These are phyloP conservation scores for Centropus unirufus DNA, from an alignment of 2,113 vertebrate species.

Conservation along the genomic window DNA sequence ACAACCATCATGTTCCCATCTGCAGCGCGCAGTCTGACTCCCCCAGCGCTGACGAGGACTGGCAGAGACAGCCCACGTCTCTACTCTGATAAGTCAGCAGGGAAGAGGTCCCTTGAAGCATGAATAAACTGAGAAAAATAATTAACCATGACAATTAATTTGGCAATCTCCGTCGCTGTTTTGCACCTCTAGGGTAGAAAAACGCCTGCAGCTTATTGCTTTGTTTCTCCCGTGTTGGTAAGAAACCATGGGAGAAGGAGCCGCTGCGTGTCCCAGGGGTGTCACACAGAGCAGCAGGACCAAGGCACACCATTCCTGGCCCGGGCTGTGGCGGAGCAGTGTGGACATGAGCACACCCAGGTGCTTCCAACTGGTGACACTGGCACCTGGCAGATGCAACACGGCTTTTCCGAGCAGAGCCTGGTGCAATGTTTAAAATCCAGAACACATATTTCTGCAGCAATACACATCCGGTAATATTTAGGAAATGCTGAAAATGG, in stretches of 20 bases:
- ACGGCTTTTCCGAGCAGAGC: neutral
- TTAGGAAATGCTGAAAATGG: neutral
- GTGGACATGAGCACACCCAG: neutral
- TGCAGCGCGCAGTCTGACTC: neutral
- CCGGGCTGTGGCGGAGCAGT: rapidly evolving
- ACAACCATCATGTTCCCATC: neutral
- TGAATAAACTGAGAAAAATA: neutral
- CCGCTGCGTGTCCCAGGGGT: rapidly evolving
- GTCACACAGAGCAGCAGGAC: neutral
- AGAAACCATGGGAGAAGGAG: neutral
- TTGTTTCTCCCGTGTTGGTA: rapidly evolving
- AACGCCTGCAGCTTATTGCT: neutral
- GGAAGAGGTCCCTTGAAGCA: neutral
- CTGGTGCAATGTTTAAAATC: rapidly evolving
- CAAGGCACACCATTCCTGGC: neutral
- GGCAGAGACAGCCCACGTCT: neutral
- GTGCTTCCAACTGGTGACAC: neutral
- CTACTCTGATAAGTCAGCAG: neutral
- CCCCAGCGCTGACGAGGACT: neutral
- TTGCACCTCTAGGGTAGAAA: neutral
- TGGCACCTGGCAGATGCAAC: neutral
- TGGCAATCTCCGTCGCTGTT: neutral
- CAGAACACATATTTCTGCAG: neutral
- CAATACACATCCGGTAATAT: neutral
- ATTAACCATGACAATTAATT: neutral